phyloP scores from a whole-genome alignment of 2,888 invertebrate genomes.

The Tachina lurida region DNA sequence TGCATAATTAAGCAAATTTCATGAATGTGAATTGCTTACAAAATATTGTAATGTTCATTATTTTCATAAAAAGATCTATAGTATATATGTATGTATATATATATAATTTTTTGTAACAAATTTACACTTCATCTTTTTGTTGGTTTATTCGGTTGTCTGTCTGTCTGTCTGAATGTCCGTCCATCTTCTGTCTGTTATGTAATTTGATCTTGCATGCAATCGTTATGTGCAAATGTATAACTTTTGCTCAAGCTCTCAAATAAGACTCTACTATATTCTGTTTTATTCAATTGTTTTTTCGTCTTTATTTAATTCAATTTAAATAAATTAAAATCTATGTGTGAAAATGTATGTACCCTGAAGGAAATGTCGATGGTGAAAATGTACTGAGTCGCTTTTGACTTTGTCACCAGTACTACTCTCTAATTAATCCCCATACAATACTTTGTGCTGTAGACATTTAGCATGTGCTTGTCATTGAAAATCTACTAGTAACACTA shows the following conservation, averaged over 20 bases:
- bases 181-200: neutral
- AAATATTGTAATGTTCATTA: constrained; percentile 21
- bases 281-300: constrained; percentile 20
- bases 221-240: neutral
- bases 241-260: constrained; percentile 34
- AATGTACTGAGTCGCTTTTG: no score
- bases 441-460: no score
- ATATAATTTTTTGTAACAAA: neutral
- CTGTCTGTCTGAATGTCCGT: neutral
- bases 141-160: neutral
- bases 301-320: constrained; percentile 67
- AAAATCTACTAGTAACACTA: no score
- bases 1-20: constrained; percentile 21
- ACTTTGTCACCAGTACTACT: no score
- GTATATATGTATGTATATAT: neutral
- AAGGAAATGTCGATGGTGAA: no score
- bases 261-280: neutral
- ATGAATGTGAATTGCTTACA: constrained; percentile 12
- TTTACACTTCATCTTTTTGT: constrained; percentile 16
- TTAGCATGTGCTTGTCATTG: no score
- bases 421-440: no score
- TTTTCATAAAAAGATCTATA: constrained; percentile 5
- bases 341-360: constrained; percentile 57
- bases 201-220: constrained; percentile 33
- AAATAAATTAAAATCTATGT: constrained; percentile 65